Evolutionary conservation across 2,797 vertebrate genomes (phyloP), one percentile per base, ranked within the genome.

Genomic region (Okamejei kenojei): DNA sequence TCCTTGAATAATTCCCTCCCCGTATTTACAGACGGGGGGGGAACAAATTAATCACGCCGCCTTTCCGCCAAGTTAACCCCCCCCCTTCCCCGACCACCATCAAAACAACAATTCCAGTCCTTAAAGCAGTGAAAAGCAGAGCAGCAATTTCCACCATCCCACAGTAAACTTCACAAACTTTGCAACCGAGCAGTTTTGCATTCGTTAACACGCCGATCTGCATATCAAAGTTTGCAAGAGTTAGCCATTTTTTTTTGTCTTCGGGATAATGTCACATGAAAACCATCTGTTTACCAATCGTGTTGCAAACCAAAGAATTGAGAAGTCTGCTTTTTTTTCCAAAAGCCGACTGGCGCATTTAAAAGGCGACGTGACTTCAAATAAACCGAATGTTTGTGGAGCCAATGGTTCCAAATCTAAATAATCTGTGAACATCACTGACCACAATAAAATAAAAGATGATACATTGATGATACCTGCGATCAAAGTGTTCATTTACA

Each of bases 211-310:
- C 61, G 17, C 4, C n/a, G 29, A 88, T 88, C 26, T 88, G 61
- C 84, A 35, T 88, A 65, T 88, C 84, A 65, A 88, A 88, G 84
- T 88, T 88, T 65, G 84, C 32, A 35, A 7, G n/a, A 65, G 84
- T 68, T 88, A 65, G 65, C 65, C 13, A 88, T 68, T 35, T 65
- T 35, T 15, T 88, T 86, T 88, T 65, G 84, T 68, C 15, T 88
- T 88, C 11, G 13, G 65, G 82, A 86, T n/a, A 63, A 29, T 84
- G 61, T 32, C 82, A 88, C 84, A 65, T 88, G 82, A 63, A 88
- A 88, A 32, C 84, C 61, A 88, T 68, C 84, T 88, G 84, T 32
- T 38, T 38, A 32, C 84, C 65, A 88, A 88, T 88, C 29, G 61
- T 21, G 35, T 88, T 88, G 19, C 84, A 68, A 68, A 68, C 61